Percentiles rank a stretch among this genome's conserved stretches.
Evolutionary conservation across 2,888 invertebrate species (phyloP).

Genomic region (Synergus laeviventris): DNA sequence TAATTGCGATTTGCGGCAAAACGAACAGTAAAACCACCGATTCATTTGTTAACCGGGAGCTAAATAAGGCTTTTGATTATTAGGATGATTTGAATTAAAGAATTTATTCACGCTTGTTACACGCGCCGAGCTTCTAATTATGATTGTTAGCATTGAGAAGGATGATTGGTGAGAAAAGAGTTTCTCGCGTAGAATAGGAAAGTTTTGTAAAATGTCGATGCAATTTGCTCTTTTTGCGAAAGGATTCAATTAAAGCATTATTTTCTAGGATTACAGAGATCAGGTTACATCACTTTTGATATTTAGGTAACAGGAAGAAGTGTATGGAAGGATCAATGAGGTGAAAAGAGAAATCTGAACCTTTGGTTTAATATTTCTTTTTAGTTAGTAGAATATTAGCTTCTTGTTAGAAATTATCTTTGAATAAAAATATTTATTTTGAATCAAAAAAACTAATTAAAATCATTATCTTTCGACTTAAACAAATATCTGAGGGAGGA

Average conservation of each 20-base stretch:
- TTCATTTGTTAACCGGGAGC: constrained; percentile 33
- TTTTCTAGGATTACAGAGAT: neutral
- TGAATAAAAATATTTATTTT: neutral
- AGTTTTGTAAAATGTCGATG: constrained; percentile 33
- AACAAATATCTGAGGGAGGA: neutral
- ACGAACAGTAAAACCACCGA: constrained; percentile 8
- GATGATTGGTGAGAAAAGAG: constrained; percentile 9
- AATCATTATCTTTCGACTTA: neutral
- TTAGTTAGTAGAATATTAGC: neutral
- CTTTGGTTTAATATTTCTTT: neutral
- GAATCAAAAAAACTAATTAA: neutral
- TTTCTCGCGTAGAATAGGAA: constrained; percentile 28
- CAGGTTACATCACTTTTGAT: neutral
- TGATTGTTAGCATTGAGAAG: constrained; percentile 10
- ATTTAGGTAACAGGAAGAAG: neutral
- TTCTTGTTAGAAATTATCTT: neutral
- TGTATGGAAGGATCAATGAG: neutral
- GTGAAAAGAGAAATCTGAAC: neutral
- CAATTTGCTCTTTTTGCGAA: constrained; percentile 19
- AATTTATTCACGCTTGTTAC: constrained; percentile 7
- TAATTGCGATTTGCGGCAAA: constrained; percentile 26
- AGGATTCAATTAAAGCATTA: constrained; percentile 1
- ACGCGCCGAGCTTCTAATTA: neutral
- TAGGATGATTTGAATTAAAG: constrained; percentile 10
- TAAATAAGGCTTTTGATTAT: constrained; percentile 19